Base-by-base conservation (phyloP, 2,797 vertebrate species). In the Synanceia verrucosa region DNA sequence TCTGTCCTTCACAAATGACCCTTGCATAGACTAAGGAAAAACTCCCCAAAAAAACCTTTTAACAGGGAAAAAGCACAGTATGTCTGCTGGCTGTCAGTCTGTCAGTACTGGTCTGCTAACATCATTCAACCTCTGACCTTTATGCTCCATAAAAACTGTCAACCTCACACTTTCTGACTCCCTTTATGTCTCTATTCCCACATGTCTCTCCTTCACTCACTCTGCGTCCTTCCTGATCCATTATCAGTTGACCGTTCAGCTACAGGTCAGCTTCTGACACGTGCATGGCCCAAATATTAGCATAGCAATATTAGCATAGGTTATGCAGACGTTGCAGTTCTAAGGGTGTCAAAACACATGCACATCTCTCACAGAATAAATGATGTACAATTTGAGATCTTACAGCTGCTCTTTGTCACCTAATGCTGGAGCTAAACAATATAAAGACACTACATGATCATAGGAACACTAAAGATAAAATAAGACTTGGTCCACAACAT, bases 141-240 rank as follows among this genome's bases (percentile, higher is more conserved):
- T 48, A 59, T 53, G 58, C 66, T 62, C 60, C 53, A 43, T 52
- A 47, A 72, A 82, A 82, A 62, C 52, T 76, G 77, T 75, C 28
- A 23, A 31, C 16, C 28, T 77, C 31, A 55, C 61, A 19, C 21
- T 62, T 74, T 68, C 34, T 65, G 28, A 29, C 63, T 31, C 48
- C 37, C 36, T 60, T 70, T 55, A 24, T 70, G 19, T 24, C 14
- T 16, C 47, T 36, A 19, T 48, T 26, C 66, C 60, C 55, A 1
- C 16, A 11, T 8, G 31, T 26, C 19, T 47, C 23, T 34, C 18
- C 64, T 63, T 56, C 56, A 62, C 14, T 70, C 67, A 56, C 34
- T 62, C 26, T 34, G 12, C 56, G 61, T 76, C 75, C 65, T 62
- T 50, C 46, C 24, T 65, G 4, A 53, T 76, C 37, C 50, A 48